Percentiles rank a stretch among this genome's conserved stretches.
Evolutionary conservation across 2,797 vertebrate genomes (phyloP).

Genomic region (Argya squamiceps): DNA sequence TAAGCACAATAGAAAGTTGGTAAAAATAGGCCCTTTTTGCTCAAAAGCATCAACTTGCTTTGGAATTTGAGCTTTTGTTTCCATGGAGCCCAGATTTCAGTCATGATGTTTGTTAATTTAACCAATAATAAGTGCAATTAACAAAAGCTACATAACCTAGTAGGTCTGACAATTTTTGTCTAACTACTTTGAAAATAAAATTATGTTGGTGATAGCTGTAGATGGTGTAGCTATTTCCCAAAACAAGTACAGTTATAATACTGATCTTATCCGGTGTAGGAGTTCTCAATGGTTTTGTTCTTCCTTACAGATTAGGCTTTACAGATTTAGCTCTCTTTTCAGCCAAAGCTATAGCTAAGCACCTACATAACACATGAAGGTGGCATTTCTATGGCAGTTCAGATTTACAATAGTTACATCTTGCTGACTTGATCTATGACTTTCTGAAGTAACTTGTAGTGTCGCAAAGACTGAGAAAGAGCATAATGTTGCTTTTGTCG

Average conservation of each 20-base stretch:
- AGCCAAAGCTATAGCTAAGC: not conserved
- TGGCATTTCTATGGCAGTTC: not conserved
- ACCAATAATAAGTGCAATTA: not conserved
- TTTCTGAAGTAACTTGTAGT: not conserved
- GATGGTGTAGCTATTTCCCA: not conserved
- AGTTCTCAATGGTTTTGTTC: not conserved
- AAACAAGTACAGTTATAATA: not conserved
- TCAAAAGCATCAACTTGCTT: not conserved
- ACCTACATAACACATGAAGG: not conserved
- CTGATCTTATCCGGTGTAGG: not conserved
- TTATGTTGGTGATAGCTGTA: not conserved
- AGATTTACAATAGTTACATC: not conserved
- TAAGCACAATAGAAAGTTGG: not conserved
- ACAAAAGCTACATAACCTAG: not conserved
- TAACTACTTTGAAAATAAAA: not conserved
- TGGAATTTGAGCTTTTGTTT: not conserved
- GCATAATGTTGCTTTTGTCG: not conserved
- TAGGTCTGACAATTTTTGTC: not conserved
- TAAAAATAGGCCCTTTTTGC: not conserved
- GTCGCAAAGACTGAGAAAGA: not conserved
- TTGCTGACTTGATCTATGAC: not conserved
- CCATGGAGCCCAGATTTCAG: not conserved
- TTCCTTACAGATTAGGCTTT: not conserved
- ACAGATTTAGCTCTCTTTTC: not conserved
- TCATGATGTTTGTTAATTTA: not conserved